These are phyloP conservation scores for Amblyraja radiata DNA, from an alignment of 2,797 vertebrate species.

Conservation along the genomic window DNA sequence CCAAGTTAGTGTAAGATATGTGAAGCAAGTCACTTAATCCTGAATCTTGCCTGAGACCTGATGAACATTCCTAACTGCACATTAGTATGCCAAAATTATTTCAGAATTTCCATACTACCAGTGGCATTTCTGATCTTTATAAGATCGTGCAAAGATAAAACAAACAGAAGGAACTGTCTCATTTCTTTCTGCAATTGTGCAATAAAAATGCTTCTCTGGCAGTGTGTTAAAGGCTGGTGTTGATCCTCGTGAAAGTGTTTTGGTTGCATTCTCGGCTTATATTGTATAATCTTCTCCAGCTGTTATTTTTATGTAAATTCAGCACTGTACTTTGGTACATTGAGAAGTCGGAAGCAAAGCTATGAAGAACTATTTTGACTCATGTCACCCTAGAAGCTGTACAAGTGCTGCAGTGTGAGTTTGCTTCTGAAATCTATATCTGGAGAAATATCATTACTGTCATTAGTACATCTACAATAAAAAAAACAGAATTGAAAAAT, in stretches of 20 bases:
- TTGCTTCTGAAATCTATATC: too few species aligned
- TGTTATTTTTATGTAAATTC: conserved; percentile 6
- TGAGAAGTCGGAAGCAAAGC: not conserved
- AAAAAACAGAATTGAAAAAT: not conserved
- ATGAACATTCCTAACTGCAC: not conserved
- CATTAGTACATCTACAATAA: not conserved
- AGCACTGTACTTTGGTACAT: not conserved
- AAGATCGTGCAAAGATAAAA: not conserved
- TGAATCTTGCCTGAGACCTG: not conserved
- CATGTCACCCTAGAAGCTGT: too few species aligned
- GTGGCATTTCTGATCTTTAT: not conserved
- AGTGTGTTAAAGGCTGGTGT: not conserved
- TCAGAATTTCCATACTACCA: not conserved
- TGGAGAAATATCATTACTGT: not conserved
- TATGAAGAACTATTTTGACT: not conserved
- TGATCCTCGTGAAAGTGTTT: not conserved
- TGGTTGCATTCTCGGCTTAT: not conserved
- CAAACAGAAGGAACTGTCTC: not conserved
- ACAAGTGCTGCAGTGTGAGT: too few species aligned
- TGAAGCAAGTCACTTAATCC: not conserved
- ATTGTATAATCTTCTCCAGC: not conserved
- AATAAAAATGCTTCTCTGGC: not conserved
- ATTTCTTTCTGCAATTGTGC: not conserved
- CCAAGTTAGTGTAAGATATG: not conserved
- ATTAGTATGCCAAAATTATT: not conserved